These are phyloP conservation scores for Cyphomyrmex costatus DNA, from an alignment of 1,140 invertebrate species.

Conservation along the genomic window DNA sequence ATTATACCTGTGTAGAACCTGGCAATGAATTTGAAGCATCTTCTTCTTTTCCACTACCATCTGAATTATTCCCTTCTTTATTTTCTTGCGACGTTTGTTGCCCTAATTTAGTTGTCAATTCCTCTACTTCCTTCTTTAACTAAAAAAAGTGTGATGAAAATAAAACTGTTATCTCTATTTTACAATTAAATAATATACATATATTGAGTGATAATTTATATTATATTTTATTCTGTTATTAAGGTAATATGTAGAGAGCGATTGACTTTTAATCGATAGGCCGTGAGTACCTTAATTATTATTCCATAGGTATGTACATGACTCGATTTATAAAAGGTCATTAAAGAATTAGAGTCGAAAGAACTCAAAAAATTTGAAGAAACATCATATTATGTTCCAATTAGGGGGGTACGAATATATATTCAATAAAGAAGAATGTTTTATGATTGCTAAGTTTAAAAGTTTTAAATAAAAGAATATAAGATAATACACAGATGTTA, in stretches of 20 bases:
- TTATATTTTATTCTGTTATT: not conserved
- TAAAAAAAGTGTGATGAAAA: constrained; percentile 74
- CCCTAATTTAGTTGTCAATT: constrained; percentile 88
- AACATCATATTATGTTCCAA: not conserved
- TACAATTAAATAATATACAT: constrained; percentile 3
- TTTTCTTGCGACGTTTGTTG: constrained; percentile 87
- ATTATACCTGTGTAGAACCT: constrained; percentile 82
- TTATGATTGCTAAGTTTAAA: not conserved
- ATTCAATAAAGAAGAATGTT: not conserved
- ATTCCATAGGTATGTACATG: too few species aligned
- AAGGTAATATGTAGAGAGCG: not conserved
- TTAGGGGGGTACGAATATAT: not conserved
- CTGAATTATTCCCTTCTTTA: constrained; percentile 89
- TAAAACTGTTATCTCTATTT: constrained; percentile 37
- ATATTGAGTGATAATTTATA: not conserved
- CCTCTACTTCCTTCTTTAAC: constrained; percentile 91
- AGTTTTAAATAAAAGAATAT: not conserved
- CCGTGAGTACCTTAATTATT: not conserved
- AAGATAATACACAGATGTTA: not conserved
- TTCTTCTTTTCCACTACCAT: constrained; percentile 89
- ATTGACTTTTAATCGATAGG: not conserved
- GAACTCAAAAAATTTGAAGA: not conserved
- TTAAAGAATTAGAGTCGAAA: not conserved
- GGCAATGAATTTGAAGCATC: constrained; percentile 85
- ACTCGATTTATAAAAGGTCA: too few species aligned